A percentile compares a stretch with the other conserved stretches of the same genome.
phyloP scores from a whole-genome alignment of 1,140 invertebrate species.

The Lucilia cuprina region DNA sequence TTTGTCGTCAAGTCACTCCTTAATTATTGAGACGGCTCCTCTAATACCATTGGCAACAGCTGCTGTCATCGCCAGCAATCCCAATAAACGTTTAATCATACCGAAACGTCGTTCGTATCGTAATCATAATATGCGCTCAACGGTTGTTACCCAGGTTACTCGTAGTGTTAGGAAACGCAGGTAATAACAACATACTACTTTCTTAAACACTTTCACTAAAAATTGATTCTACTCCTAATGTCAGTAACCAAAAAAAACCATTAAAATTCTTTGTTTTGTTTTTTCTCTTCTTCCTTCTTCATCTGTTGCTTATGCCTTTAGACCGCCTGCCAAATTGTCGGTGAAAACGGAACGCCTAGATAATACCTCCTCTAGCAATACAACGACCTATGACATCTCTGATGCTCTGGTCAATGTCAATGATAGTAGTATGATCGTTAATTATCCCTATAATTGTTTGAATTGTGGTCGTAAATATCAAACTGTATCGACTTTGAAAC shows the following conservation, averaged over 20 bases:
- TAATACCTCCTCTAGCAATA: neutral
- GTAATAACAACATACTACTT: neutral
- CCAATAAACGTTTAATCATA: neutral
- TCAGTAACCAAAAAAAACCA: neutral
- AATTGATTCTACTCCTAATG: neutral
- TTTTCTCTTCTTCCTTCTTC: neutral
- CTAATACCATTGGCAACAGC: too few relatives aligned
- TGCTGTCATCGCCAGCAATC: neutral
- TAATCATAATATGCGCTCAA: neutral
- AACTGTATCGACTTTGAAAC: slow-evolving; percentile 66
- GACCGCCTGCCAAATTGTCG: slow-evolving; percentile 38
- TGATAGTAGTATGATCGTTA: neutral
- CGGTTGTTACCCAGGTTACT: neutral
- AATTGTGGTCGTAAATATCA: slow-evolving; percentile 68
- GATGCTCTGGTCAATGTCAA: neutral
- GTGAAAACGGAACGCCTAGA: neutral
- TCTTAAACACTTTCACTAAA: neutral
- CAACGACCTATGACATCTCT: neutral
- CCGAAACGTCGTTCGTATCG: neutral
- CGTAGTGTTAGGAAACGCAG: slow-evolving; percentile 29
- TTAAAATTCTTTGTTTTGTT: too few relatives aligned
- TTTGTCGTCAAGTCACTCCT: neutral
- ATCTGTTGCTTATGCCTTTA: neutral
- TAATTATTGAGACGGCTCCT: neutral
- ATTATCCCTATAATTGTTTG: slow-evolving; percentile 63